These are phyloP conservation scores for Myotis pilosus DNA, from an alignment of 2,797 vertebrate genomes.

Conservation along the genomic window DNA sequence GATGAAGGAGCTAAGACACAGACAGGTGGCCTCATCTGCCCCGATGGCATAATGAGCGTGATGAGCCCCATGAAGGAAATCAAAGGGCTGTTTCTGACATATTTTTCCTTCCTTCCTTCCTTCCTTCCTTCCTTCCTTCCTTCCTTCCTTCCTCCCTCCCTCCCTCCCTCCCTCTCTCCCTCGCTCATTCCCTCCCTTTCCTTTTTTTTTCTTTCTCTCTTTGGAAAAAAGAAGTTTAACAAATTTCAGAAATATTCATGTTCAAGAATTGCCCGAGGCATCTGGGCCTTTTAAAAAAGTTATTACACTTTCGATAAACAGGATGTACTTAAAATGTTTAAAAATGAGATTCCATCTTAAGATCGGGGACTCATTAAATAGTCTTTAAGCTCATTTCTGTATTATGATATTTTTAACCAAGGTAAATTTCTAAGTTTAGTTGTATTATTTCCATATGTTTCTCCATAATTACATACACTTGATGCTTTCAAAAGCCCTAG, in stretches of 20 bases:
- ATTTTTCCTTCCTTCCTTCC: not conserved
- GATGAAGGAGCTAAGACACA: not conserved
- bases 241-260: conserved; percentile 42
- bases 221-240: not conserved
- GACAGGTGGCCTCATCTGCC: not conserved
- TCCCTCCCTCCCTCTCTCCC: too few relatives aligned
- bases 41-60: not conserved
- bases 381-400: conserved; percentile 48
- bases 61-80: not conserved
- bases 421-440: conserved; percentile 52
- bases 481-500: conserved; percentile 22
- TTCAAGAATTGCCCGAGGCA: conserved; percentile 47
- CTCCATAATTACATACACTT: not conserved
- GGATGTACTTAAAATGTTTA: conserved; percentile 45
- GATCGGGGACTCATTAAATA: conserved; percentile 53
- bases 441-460: conserved; percentile 58
- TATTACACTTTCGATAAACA: conserved; percentile 54
- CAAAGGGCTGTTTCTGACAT: not conserved
- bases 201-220: not conserved
- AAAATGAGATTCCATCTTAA: conserved; percentile 60
- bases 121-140: too few relatives aligned
- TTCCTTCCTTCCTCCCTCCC: accelerated
- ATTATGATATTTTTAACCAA: conserved; percentile 52
- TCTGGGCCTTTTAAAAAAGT: conserved; percentile 64
- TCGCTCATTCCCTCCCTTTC: too few relatives aligned